phyloP scores from a whole-genome alignment of 2,888 invertebrate species.

The Teinopalpus imperialis region DNA sequence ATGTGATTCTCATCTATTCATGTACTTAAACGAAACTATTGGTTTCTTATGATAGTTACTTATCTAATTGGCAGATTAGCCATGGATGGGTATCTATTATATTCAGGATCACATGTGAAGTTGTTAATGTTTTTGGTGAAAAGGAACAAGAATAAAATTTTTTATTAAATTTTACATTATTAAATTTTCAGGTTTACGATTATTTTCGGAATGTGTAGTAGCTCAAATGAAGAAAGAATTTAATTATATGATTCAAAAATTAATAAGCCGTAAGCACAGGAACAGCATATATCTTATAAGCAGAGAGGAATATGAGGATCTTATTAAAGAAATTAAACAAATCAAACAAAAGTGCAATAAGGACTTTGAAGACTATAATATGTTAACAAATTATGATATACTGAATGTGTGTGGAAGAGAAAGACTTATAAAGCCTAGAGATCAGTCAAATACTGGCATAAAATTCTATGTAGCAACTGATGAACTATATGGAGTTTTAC shows the following conservation, averaged over 20 bases:
- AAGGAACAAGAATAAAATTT: neutral
- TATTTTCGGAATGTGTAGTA: conserved; percentile 40
- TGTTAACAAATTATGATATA: conserved; percentile 59
- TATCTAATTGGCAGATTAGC: too few species aligned
- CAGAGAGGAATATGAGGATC: conserved; percentile 48
- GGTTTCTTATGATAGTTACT: too few species aligned
- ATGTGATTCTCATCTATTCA: too few species aligned
- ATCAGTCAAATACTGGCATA: conserved; percentile 38
- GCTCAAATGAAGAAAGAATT: conserved; percentile 55
- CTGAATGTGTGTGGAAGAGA: conserved; percentile 46
- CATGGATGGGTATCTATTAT: too few species aligned
- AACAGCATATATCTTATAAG: conserved; percentile 56
- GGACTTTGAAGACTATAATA: conserved; percentile 57
- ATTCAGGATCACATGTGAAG: too few species aligned
- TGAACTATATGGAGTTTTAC: conserved; percentile 60
- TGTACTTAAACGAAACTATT: too few species aligned
- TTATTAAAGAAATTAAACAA: conserved; percentile 53
- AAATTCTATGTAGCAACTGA: conserved; percentile 58
- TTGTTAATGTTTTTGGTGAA: too few species aligned
- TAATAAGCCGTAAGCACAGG: conserved; percentile 53
- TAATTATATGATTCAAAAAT: conserved; percentile 45
- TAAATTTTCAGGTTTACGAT: conserved; percentile 40
- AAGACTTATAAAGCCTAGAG: conserved; percentile 51
- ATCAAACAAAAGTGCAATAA: conserved; percentile 50
- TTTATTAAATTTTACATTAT: neutral